Percentiles rank a stretch among this genome's conserved stretches.
phyloP scores from a whole-genome alignment of 2,888 invertebrate species.

The Ectemnius lituratus region DNA sequence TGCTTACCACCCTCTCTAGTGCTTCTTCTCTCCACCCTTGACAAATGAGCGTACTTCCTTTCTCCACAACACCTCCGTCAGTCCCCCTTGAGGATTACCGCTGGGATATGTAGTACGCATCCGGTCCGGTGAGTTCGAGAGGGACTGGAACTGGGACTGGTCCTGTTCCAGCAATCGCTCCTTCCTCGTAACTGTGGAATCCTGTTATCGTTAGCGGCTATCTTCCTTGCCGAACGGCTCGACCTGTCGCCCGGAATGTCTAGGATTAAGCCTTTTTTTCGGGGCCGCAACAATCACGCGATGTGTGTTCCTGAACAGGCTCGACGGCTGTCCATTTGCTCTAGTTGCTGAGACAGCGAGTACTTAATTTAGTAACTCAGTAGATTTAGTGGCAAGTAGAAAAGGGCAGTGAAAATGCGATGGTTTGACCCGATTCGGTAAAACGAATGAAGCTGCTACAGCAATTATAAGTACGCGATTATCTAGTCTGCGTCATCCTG shows the following conservation, averaged over 20 bases:
- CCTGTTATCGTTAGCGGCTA: conserved; percentile 65
- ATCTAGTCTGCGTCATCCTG: too few species aligned
- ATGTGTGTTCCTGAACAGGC: conserved; percentile 27
- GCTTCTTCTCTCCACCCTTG: conserved; percentile 9
- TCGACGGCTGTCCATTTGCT: neutral
- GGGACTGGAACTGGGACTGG: conserved; percentile 61
- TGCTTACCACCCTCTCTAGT: conserved; percentile 31
- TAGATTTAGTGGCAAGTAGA: too few species aligned
- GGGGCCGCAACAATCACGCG: conserved; percentile 45
- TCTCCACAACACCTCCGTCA: conserved; percentile 38
- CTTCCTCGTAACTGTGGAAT: conserved; percentile 58
- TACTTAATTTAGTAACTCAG: too few species aligned
- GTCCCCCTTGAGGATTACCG: conserved; percentile 52
- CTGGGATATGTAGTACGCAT: conserved; percentile 48
- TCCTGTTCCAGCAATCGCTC: conserved; percentile 47
- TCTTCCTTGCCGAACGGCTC: conserved; percentile 49
- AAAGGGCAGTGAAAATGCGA: too few species aligned
- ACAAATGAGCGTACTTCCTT: conserved; percentile 29
- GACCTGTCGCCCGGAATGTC: conserved; percentile 54
- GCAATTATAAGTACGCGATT: too few species aligned
- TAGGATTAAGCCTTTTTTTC: conserved; percentile 62
- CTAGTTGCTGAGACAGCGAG: neutral
- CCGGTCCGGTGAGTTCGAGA: conserved; percentile 60
- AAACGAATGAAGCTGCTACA: too few species aligned
- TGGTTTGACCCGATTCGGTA: too few species aligned